Evolutionary conservation across 2,797 vertebrate species (phyloP), one percentile per base, ranked within the genome.

Genomic region (Limosa lapponica): DNA sequence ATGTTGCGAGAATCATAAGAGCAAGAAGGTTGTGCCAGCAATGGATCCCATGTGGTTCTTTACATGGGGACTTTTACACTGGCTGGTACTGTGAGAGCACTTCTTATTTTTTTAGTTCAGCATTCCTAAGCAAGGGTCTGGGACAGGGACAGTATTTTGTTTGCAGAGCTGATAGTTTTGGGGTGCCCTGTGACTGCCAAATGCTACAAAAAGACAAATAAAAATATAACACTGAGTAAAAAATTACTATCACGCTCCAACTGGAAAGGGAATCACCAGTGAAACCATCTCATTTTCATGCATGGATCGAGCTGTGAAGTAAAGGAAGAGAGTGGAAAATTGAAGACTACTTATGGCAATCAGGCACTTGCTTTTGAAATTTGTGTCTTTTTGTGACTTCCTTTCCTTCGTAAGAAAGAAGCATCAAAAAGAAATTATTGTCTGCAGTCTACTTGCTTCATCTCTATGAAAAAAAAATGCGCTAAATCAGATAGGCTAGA

Each of bases 161-260:
- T 95, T 84, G 61, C 58, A 70, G 36, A 93, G 54, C 46, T 93
- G 61, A 28, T 54, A 83, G 30, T 91, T 95, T 66, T 88, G 58
- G 64, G 25, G 32, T 79, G 23, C 48, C 46, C 39, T 9, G 8
- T 20, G 34, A n/a, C 48, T 57, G 78, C 48, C 59, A 85, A 73
- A 15, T 72, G 55, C 37, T 91, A 23, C 14, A 8, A 54, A 82
- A 89, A 49, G 52, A 65, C 49, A 59, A 95, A 82, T 88, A 16
- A 93, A 93, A 87, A 79, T 75, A 27, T 2, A 67, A 55, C 65
- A 86, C 23, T 30, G 43, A 48, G 69, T 78, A 39, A 83, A 82
- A 93, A 93, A 89, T 66, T 0, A 28, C 48, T 70, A 52, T 70
- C n/a, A 18, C 6, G 1, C 37, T 85, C 51, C 10, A 7, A 23